phyloP scores from a whole-genome alignment of 2,797 vertebrate genomes.

The Sphaeramia orbicularis region DNA sequence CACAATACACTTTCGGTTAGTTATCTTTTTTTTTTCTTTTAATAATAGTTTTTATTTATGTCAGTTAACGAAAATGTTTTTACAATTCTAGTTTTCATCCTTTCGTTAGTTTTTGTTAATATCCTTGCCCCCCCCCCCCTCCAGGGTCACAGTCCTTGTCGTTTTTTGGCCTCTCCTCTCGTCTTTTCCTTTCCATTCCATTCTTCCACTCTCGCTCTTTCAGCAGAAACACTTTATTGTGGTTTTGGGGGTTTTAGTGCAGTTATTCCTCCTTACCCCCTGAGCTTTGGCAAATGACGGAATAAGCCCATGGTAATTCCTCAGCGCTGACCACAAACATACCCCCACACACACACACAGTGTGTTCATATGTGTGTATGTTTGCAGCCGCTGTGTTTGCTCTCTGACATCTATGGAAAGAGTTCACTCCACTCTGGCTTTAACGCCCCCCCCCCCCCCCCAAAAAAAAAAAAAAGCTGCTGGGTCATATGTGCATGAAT shows the following conservation, averaged over 20 bases:
- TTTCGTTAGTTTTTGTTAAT: too few relatives aligned
- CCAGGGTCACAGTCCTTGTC: constrained; percentile 34
- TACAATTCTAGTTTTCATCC: too few relatives aligned
- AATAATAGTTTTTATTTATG: too few relatives aligned
- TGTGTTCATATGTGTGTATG: constrained; percentile 30
- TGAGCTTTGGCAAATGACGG: constrained; percentile 66
- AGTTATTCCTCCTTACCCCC: constrained; percentile 71
- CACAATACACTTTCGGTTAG: too few relatives aligned
- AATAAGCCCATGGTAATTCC: constrained; percentile 71
- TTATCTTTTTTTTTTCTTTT: too few relatives aligned
- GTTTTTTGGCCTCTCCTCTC: constrained; percentile 14
- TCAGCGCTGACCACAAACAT: constrained; percentile 71
- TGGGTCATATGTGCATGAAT: constrained; percentile 32
- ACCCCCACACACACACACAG: constrained; percentile 11
- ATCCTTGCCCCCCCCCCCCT: neutral
- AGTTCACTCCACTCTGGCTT: too few relatives aligned
- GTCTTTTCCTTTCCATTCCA: constrained; percentile 61
- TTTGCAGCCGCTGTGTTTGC: constrained; percentile 38
- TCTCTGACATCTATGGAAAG: constrained; percentile 64
- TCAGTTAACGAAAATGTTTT: too few relatives aligned
- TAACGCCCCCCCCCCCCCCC: too few relatives aligned
- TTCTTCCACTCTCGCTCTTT: constrained; percentile 59
- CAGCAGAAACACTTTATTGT: constrained; percentile 73
- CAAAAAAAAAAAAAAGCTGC: too few relatives aligned
- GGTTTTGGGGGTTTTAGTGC: constrained; percentile 70